phyloP scores from a whole-genome alignment of 2,888 invertebrate genomes.

The Oscheius sp. region DNA sequence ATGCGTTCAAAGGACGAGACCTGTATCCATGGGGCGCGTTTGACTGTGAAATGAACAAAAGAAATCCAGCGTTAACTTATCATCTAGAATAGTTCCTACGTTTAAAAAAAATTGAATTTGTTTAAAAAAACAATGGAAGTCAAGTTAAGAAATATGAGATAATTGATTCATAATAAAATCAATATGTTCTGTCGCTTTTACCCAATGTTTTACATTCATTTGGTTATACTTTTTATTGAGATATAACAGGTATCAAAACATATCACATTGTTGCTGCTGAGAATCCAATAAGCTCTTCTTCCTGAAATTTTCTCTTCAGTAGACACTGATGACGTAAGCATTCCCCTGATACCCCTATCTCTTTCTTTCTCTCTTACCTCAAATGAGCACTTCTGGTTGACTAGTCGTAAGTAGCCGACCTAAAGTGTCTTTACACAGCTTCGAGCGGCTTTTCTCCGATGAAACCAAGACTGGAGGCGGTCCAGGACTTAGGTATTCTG shows the following conservation, averaged over 20 bases:
- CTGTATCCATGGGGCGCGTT: no score
- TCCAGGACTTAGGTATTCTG: slow-evolving; percentile 37
- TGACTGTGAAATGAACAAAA: no score
- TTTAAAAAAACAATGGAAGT: no score
- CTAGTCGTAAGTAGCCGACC: slow-evolving; percentile 47
- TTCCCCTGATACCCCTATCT: not conserved
- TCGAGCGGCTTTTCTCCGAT: slow-evolving; percentile 40
- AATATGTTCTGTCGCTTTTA: no score
- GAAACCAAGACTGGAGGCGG: slow-evolving; percentile 43
- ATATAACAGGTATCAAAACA: slow-evolving; percentile 10
- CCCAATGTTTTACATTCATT: no score
- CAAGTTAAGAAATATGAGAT: no score
- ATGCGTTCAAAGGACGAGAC: no score
- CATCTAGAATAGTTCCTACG: no score
- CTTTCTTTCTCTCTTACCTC: slow-evolving; percentile 5
- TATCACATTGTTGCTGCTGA: slow-evolving; percentile 24
- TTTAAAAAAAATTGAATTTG: no score
- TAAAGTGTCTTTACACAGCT: slow-evolving; percentile 48
- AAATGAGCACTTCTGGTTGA: slow-evolving; percentile 52
- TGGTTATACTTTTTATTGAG: slow-evolving; percentile 8
- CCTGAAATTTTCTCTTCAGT: not conserved
- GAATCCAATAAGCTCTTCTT: slow-evolving; percentile 17
- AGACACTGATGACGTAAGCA: no score
- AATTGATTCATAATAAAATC: no score
- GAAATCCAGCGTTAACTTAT: no score